Percentiles rank a stretch among this genome's conserved stretches.
Evolutionary conservation across 2,113 vertebrate species (phyloP).

Genomic region (Atractosteus spatula): DNA sequence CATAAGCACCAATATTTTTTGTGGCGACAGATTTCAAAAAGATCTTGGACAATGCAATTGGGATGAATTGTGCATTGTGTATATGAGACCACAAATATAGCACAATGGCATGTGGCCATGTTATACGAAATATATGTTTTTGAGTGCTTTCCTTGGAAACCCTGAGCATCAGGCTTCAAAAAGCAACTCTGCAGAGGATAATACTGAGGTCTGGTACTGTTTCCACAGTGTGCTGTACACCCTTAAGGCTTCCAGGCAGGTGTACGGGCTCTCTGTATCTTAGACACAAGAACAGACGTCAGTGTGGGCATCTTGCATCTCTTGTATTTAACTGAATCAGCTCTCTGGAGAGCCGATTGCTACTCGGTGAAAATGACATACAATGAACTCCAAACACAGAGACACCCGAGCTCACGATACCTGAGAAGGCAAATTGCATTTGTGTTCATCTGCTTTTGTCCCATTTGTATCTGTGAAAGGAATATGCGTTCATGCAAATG

Average conservation of each 20-base stretch:
- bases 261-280: not conserved
- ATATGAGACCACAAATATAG: too few relatives aligned
- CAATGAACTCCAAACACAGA: not conserved
- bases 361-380: not conserved
- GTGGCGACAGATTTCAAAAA: too few relatives aligned
- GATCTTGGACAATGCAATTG: too few relatives aligned
- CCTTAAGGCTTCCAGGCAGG: constrained; percentile 5
- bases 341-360: constrained; percentile 5
- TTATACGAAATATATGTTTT: too few relatives aligned
- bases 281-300: constrained; percentile 15
- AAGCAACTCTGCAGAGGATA: too few relatives aligned
- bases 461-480: too few relatives aligned
- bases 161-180: not conserved
- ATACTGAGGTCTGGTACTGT: too few relatives aligned
- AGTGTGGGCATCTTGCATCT: not conserved
- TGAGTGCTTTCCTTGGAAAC: not conserved
- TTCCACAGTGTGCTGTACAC: not conserved
- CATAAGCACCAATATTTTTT: too few relatives aligned
- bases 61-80: too few relatives aligned
- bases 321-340: constrained; percentile 13
- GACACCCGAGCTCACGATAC: not conserved
- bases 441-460: too few relatives aligned
- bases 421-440: not conserved
- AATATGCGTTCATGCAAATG: too few relatives aligned
- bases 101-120: too few relatives aligned